Conservation (phyloP, 2,797 vertebrate genomes). For the Tapirus indicus region DNA sequence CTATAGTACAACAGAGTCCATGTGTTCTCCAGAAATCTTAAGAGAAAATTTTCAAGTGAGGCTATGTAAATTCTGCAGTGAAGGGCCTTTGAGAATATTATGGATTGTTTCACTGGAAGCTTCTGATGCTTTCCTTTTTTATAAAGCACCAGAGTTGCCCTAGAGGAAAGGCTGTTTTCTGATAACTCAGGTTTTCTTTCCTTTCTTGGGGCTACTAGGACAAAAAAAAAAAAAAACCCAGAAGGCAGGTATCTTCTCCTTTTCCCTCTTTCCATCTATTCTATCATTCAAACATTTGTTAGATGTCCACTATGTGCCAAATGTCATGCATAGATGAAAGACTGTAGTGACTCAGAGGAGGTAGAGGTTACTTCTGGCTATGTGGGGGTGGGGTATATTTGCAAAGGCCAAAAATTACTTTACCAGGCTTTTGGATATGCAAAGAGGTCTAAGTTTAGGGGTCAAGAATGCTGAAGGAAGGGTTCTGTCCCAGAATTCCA, state of each 20-base stretch:
- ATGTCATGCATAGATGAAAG: not conserved
- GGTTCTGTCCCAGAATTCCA: not conserved
- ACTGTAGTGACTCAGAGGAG: not conserved
- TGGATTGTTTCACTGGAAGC: not conserved
- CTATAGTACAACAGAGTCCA: not conserved
- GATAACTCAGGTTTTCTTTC: not conserved
- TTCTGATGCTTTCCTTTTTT: not conserved
- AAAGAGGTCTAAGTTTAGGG: not conserved
- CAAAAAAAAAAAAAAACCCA: not conserved
- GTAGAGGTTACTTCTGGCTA: not conserved
- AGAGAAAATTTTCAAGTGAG: not conserved
- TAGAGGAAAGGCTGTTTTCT: not conserved
- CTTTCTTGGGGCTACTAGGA: not conserved
- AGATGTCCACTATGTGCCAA: not conserved
- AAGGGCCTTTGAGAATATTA: not conserved
- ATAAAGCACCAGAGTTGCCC: not conserved
- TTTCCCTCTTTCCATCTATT: not conserved
- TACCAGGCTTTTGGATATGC: not conserved
- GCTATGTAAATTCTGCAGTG: slow-evolving; percentile 3
- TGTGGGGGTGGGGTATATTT: not conserved
- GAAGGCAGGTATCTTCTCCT: not conserved
- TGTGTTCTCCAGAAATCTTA: slow-evolving; percentile 10
- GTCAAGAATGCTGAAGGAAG: not conserved
- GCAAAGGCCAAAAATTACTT: not conserved
- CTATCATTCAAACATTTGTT: not conserved